These are phyloP conservation scores for Hydriomena furcata DNA, from an alignment of 2,888 invertebrate species.

Conservation along the genomic window DNA sequence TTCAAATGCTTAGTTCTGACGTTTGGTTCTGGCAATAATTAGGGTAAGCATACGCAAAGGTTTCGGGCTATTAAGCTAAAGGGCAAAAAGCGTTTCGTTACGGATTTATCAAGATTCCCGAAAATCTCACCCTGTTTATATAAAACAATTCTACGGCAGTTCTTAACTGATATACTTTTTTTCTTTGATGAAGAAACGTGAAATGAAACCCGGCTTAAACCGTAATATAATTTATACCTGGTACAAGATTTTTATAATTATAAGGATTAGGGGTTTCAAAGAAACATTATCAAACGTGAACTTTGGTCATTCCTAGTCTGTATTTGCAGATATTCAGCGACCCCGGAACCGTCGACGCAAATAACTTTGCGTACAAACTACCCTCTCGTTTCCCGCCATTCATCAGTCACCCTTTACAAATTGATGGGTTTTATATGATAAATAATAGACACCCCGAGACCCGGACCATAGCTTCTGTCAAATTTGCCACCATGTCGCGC, in stretches of 20 bases:
- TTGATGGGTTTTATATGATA: slow-evolving; percentile 60
- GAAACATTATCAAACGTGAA: background rate
- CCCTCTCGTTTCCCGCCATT: slow-evolving; percentile 36
- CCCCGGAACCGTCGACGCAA: slow-evolving; percentile 11
- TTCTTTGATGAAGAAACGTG: no score
- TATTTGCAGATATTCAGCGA: slow-evolving; percentile 6
- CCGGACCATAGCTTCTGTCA: slow-evolving; percentile 30
- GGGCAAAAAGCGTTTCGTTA: slow-evolving; percentile 13
- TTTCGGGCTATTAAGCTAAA: slow-evolving; percentile 25
- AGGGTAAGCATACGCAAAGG: slow-evolving; percentile 26
- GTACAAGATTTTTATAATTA: background rate
- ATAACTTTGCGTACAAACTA: slow-evolving; percentile 17
- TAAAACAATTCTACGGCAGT: background rate
- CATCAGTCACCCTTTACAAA: slow-evolving; percentile 53
- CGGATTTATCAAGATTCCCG: slow-evolving; percentile 6
- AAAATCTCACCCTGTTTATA: background rate
- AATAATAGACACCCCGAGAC: slow-evolving; percentile 49
- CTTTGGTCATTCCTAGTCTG: slow-evolving; percentile 3
- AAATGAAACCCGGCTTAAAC: no score
- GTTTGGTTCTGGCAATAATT: slow-evolving; percentile 22
- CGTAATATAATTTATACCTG: no score
- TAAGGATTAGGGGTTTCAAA: background rate
- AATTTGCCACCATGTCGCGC: slow-evolving; percentile 36
- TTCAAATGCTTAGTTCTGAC: slow-evolving; percentile 39
- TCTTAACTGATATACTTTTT: no score